phyloP scores from a whole-genome alignment of 2,888 invertebrate species.

The Macrosiphum euphorbiae region DNA sequence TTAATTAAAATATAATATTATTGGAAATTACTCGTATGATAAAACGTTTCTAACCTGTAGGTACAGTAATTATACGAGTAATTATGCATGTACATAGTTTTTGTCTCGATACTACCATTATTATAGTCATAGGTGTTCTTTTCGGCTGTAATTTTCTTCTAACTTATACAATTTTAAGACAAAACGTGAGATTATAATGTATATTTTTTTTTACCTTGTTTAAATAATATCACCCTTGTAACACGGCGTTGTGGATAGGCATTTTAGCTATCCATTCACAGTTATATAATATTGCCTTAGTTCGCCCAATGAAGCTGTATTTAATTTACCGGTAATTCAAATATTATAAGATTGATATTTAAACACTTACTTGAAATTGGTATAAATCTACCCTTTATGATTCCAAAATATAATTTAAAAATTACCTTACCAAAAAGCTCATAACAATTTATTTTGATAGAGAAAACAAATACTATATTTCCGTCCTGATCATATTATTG shows the following conservation, averaged over 20 bases:
- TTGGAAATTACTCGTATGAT: background rate
- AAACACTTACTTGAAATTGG: background rate
- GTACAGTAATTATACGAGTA: background rate
- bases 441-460: background rate
- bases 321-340: background rate
- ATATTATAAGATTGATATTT: background rate
- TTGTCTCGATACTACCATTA: background rate
- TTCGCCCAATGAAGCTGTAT: no score
- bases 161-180: background rate
- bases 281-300: background rate
- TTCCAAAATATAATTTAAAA: background rate
- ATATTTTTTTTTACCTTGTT: background rate
- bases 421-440: background rate
- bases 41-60: background rate
- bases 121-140: background rate
- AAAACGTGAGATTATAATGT: background rate
- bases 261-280: background rate
- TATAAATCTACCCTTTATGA: background rate
- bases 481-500: background rate
- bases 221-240: background rate
- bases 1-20: background rate
- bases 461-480: background rate
- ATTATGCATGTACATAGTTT: background rate
- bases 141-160: no score
- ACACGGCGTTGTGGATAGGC: background rate